Base-by-base conservation (phyloP, 2,113 vertebrate species). In the Esox niger region DNA sequence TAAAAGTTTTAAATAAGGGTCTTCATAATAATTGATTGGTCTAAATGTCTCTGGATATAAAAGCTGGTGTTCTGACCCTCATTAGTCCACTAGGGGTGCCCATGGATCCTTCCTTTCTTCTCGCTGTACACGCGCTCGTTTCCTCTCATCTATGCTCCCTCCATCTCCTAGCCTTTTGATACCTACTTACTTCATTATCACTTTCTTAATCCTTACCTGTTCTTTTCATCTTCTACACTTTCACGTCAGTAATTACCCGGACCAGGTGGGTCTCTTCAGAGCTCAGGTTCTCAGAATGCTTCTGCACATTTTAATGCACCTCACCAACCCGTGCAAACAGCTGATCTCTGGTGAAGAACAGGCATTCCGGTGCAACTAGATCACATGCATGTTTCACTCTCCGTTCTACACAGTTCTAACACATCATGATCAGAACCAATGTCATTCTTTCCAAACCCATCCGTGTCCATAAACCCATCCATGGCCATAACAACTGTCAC, bases 21-120 rank as follows among this genome's bases (percentile, higher is more conserved):
- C 84, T 80, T 87, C 84, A 81, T 87, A 83, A 81, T 87, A 83
- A 78, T 79, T 54, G 26, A 47, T 68, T 68, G 74, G 70, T 81
- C 83, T 67, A 71, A 84, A 83, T 79, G 72, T 85, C 70, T 81
- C 82, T 83, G 74, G 70, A 79, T 88, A 91, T 79, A 91, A 91
- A 90, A 89, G 87, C 88, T 91, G 88, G 89, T 91, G 88, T 89
- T 88, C 87, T 86, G 84, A 88, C 87, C 87, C 82, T 90, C 86
- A 87, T 89, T 82, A 79, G 68, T 88, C 88, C 82, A 85, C 71
- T 85, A 83, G 83, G 80, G 79, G 78, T 80, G 77, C 86, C 82
- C 69, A 78, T 59, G 30, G 38, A 27, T 63, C 21, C 27, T 54
- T 30, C 30, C 23, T 66, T 38, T 49, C 26, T 29, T 66, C 32